Conservation (phyloP, 2,113 vertebrate genomes). For the Verasper variegatus region DNA sequence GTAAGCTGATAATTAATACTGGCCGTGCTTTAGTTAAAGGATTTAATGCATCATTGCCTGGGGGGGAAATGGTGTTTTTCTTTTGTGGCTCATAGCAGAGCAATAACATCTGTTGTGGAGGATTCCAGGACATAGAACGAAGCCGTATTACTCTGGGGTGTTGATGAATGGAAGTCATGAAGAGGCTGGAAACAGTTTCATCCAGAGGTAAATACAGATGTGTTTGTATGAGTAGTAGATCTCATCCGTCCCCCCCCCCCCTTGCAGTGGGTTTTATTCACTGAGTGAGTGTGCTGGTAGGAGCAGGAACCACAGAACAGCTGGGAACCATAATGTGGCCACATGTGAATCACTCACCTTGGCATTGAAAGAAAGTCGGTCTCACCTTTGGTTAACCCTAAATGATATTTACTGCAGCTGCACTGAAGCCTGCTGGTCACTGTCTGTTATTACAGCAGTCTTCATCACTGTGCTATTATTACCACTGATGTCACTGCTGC, state of each 20-base stretch:
- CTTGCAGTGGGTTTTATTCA: neutral
- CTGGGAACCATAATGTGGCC: constrained; percentile 16
- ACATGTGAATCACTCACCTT: constrained; percentile 25
- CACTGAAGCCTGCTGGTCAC: constrained; percentile 37
- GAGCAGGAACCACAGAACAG: constrained; percentile 39
- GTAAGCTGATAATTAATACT: neutral
- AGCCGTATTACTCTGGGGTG: neutral
- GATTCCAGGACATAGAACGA: neutral
- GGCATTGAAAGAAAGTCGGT: neutral
- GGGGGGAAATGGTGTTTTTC: neutral
- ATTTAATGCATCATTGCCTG: neutral
- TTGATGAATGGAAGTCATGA: neutral
- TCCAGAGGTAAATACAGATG: no score
- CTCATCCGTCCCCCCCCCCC: neutral
- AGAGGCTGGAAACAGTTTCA: no score
- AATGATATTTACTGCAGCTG: neutral
- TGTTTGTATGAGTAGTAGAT: neutral
- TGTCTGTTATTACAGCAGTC: neutral
- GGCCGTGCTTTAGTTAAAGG: neutral
- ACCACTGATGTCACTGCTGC: neutral
- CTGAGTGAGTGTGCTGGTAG: constrained; percentile 4
- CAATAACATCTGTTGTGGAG: neutral
- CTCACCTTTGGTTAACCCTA: constrained; percentile 14
- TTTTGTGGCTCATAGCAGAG: neutral
- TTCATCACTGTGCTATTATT: neutral